Percentiles rank a stretch among this genome's conserved stretches.
phyloP scores from a whole-genome alignment of 2,797 vertebrate genomes.

The Typhlichthys eigenmanni region DNA sequence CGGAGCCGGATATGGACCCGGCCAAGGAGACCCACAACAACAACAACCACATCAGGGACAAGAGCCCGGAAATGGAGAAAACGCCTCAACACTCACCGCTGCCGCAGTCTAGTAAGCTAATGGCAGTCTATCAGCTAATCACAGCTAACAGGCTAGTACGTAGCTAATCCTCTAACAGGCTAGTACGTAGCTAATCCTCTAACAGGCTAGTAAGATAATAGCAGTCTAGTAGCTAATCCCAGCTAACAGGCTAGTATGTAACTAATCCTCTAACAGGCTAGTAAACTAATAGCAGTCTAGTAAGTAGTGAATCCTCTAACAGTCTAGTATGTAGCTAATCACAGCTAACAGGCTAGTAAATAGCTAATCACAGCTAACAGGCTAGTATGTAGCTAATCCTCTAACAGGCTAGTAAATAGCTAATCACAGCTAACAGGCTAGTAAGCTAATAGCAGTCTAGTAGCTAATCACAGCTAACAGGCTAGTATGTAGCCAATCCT shows the following conservation, averaged over 20 bases:
- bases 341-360: slow-evolving; percentile 55
- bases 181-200: too few relatives aligned
- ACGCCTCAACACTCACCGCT: slow-evolving; percentile 29
- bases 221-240: slow-evolving; percentile 30
- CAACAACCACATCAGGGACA: slow-evolving; percentile 65
- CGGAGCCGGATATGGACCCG: slow-evolving; percentile 33
- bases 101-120: background rate
- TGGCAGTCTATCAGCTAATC: too few relatives aligned
- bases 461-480: too few relatives aligned
- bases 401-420: too few relatives aligned
- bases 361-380: too few relatives aligned
- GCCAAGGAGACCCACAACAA: slow-evolving; percentile 48
- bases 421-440: too few relatives aligned
- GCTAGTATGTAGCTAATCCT: too few relatives aligned
- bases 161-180: slow-evolving; percentile 6
- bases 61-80: slow-evolving; percentile 52
- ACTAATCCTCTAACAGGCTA: background rate
- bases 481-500: too few relatives aligned
- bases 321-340: too few relatives aligned
- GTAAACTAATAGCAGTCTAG: slow-evolving; percentile 23
- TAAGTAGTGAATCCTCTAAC: slow-evolving; percentile 49
- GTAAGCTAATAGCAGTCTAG: too few relatives aligned
- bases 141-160: slow-evolving; percentile 11
- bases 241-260: too few relatives aligned
- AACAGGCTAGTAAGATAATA: slow-evolving; percentile 42